Evolutionary conservation across 2,888 invertebrate species (phyloP).

Genomic region (Hydropsyche betteni): DNA sequence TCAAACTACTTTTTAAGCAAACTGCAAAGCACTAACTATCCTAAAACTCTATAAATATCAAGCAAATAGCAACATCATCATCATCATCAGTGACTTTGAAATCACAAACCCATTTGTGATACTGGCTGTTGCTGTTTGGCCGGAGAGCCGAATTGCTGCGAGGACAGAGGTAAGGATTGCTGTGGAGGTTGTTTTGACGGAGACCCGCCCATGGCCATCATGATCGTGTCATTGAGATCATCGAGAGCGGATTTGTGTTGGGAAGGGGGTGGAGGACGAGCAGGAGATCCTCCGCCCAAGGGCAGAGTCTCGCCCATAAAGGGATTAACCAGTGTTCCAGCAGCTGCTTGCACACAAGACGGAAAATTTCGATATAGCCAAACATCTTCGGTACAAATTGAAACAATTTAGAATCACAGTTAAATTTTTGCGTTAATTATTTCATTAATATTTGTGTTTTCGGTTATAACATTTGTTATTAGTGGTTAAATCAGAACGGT

Average conservation of each 20-base stretch:
- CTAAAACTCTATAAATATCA: conserved; percentile 54
- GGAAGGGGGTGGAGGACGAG: conserved; percentile 66
- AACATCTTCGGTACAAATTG: not conserved
- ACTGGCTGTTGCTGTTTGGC: conserved; percentile 57
- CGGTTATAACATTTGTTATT: no score
- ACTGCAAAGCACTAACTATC: conserved; percentile 42
- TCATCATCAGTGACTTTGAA: conserved; percentile 54
- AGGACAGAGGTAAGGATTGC: conserved; percentile 54
- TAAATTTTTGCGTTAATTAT: no score
- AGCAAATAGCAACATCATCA: conserved; percentile 55
- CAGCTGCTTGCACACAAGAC: conserved; percentile 62
- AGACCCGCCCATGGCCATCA: conserved; percentile 73
- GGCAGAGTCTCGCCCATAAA: conserved; percentile 69
- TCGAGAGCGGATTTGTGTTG: conserved; percentile 72
- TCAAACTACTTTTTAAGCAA: conserved; percentile 50
- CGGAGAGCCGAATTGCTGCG: conserved; percentile 58
- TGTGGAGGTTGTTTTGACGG: conserved; percentile 59
- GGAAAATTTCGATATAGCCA: conserved; percentile 36
- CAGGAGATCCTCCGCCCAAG: conserved; percentile 60
- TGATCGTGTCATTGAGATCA: conserved; percentile 74
- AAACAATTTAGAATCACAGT: no score
- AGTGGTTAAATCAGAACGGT: no score
- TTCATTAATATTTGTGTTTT: no score
- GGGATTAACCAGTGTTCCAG: conserved; percentile 69
- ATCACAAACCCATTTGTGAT: conserved; percentile 60